A percentile compares a stretch with the other conserved stretches of the same genome.
phyloP scores from a whole-genome alignment of 2,888 invertebrate species.

The Pristionchus fissidentatus region DNA sequence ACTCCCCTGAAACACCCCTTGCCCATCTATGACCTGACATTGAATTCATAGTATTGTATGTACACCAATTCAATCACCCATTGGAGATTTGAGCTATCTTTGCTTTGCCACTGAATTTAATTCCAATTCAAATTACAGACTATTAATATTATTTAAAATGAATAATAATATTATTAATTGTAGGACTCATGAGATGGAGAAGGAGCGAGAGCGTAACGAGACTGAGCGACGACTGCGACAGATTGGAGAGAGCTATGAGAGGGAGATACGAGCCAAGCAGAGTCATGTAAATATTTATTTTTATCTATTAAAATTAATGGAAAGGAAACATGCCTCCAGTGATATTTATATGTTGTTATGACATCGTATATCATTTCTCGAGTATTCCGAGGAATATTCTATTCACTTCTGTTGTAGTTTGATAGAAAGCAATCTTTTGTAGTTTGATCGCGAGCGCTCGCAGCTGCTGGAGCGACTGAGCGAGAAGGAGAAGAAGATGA shows the following conservation, averaged over 20 bases:
- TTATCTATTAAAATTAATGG: neutral
- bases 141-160: neutral
- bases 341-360: too few species aligned
- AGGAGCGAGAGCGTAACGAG: conserved; percentile 53
- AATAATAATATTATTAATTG: conserved; percentile 4
- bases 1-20: too few species aligned
- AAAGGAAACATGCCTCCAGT: too few species aligned
- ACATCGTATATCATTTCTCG: too few species aligned
- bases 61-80: too few species aligned
- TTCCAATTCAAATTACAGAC: neutral
- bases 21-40: too few species aligned
- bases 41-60: too few species aligned
- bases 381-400: too few species aligned
- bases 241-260: conserved; percentile 46
- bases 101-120: too few species aligned
- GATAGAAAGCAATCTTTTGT: neutral
- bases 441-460: conserved; percentile 54
- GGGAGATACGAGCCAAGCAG: conserved; percentile 42
- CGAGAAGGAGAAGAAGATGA: conserved; percentile 53
- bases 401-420: too few species aligned
- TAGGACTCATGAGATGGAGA: conserved; percentile 49
- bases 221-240: conserved; percentile 52
- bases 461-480: conserved; percentile 50
- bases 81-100: too few species aligned
- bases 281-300: neutral